phyloP scores from a whole-genome alignment of 2,888 invertebrate species.

The Oscheius sp. region DNA sequence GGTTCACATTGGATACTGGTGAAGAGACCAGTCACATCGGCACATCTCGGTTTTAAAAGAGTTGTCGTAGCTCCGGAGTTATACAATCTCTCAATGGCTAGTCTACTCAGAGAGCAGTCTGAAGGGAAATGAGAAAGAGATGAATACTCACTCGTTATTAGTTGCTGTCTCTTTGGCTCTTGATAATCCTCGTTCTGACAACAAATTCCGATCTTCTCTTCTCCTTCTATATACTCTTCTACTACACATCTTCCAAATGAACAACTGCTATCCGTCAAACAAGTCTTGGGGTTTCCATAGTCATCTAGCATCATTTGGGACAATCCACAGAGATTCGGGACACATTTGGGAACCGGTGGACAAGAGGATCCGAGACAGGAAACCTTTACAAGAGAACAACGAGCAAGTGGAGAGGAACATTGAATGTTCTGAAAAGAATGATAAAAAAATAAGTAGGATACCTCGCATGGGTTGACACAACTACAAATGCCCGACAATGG shows the following conservation, averaged over 20 bases:
- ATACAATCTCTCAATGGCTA: slow-evolving; percentile 33
- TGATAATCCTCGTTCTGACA: neutral
- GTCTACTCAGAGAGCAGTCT: slow-evolving; percentile 41
- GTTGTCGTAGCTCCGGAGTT: slow-evolving; percentile 39
- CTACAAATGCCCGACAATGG: slow-evolving; percentile 50
- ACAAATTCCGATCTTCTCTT: slow-evolving; percentile 1
- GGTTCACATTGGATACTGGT: slow-evolving; percentile 34
- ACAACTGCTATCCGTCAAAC: neutral
- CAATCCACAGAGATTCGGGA: slow-evolving; percentile 28
- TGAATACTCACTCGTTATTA: neutral
- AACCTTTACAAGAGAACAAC: slow-evolving; percentile 13
- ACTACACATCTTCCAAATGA: slow-evolving; percentile 14
- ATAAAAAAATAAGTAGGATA: slow-evolving; percentile 28
- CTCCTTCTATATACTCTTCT: slow-evolving; percentile 3
- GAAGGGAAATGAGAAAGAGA: too few relatives aligned
- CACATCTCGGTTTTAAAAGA: slow-evolving; percentile 36
- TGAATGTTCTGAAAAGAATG: slow-evolving; percentile 35
- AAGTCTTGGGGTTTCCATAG: slow-evolving; percentile 23
- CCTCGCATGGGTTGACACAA: slow-evolving; percentile 48
- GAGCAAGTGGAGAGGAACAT: slow-evolving; percentile 31
- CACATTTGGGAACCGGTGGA: slow-evolving; percentile 43
- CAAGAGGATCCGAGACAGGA: slow-evolving; percentile 43
- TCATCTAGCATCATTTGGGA: slow-evolving; percentile 11
- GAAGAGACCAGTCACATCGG: slow-evolving; percentile 20
- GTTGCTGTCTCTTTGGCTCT: neutral